Conservation (phyloP, 2,113 vertebrate species). For the Anoura caudifer region DNA sequence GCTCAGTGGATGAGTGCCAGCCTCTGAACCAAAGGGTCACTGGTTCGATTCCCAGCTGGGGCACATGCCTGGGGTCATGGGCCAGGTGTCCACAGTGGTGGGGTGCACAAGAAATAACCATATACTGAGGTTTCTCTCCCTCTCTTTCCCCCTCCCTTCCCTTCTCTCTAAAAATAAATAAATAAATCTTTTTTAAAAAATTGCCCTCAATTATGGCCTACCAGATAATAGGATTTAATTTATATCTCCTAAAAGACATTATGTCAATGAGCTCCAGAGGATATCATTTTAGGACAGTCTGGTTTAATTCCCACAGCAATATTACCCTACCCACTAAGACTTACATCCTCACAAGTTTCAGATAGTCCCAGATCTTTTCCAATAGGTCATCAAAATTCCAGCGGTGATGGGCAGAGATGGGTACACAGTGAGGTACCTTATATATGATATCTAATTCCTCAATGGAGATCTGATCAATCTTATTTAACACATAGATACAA, state of each 20-base stretch:
- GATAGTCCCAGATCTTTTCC: conserved; percentile 97
- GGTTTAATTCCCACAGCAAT: neutral
- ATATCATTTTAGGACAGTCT: neutral
- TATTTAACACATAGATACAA: conserved; percentile 98
- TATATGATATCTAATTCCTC: conserved; percentile 99
- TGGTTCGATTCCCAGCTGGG: too few relatives aligned
- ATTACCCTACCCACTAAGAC: conserved; percentile 61
- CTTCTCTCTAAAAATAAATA: too few relatives aligned
- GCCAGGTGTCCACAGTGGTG: too few relatives aligned
- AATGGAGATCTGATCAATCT: conserved; percentile 99
- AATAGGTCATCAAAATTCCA: conserved; percentile 99
- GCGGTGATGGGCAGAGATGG: conserved; percentile 98
- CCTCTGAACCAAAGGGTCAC: too few relatives aligned
- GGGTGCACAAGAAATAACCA: too few relatives aligned
- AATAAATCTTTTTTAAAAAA: too few relatives aligned
- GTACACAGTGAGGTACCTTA: conserved; percentile 98
- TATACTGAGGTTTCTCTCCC: too few relatives aligned
- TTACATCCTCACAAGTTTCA: conserved; percentile 96
- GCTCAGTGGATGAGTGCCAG: too few relatives aligned
- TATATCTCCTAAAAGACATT: neutral
- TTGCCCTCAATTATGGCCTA: neutral
- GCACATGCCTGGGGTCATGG: too few relatives aligned
- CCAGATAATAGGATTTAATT: neutral
- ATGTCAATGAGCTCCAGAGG: neutral
- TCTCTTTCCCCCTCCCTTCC: too few relatives aligned